These are phyloP conservation scores for Bradypodion ventrale DNA, from an alignment of 2,797 vertebrate species.

Conservation along the genomic window DNA sequence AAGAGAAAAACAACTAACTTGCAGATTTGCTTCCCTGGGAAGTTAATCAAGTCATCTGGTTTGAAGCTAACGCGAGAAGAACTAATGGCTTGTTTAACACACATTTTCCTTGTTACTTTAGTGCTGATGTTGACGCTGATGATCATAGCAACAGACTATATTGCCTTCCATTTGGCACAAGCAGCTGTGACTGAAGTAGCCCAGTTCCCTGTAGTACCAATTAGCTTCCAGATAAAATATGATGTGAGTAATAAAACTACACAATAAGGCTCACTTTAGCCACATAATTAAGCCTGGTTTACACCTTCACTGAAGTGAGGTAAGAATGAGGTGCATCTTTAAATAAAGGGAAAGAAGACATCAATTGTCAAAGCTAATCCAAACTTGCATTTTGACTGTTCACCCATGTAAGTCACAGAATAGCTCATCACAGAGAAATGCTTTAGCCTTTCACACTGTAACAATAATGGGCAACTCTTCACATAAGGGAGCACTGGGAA, in stretches of 20 bases:
- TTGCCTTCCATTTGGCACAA: conserved; percentile 79
- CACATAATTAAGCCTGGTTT: too few relatives aligned
- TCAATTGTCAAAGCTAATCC: neutral
- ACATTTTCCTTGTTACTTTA: conserved; percentile 75
- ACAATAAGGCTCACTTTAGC: neutral
- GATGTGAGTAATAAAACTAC: conserved; percentile 71
- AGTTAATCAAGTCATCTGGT: conserved; percentile 64
- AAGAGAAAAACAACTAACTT: conserved; percentile 59
- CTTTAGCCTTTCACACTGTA: too few relatives aligned
- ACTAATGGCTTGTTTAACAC: conserved; percentile 73
- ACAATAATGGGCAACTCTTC: too few relatives aligned
- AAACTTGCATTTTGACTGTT: neutral
- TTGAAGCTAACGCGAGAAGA: conserved; percentile 81
- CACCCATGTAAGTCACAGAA: too few relatives aligned
- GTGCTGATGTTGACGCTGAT: conserved; percentile 78
- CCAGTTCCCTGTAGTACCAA: conserved; percentile 79
- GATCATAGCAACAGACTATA: conserved; percentile 78
- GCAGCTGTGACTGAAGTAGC: conserved; percentile 73
- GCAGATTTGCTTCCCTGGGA: conserved; percentile 56
- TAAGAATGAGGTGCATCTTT: too few relatives aligned
- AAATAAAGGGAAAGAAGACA: neutral
- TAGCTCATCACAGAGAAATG: too few relatives aligned
- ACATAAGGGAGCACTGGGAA: too few relatives aligned
- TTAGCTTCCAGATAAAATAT: conserved; percentile 79
- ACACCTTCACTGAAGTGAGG: too few relatives aligned